Evolutionary conservation across 2,888 invertebrate species (phyloP).

Genomic region (Caenorhabditis wallacei): DNA sequence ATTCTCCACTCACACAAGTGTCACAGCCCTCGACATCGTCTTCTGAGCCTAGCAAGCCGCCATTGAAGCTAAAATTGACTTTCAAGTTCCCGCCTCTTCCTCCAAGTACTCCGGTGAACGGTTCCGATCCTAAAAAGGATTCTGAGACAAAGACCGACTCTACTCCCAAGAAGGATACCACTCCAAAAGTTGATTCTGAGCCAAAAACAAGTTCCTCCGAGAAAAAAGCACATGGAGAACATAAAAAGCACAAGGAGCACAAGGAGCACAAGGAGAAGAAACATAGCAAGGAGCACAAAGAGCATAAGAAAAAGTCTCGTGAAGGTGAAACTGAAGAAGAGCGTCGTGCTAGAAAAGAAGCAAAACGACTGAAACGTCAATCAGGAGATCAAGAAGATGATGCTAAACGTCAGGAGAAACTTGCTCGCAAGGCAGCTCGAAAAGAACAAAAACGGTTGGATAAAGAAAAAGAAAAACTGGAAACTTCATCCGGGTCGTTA

Average conservation of each 20-base stretch:
- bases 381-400: slow-evolving; percentile 29
- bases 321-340: slow-evolving; percentile 54
- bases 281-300: slow-evolving; percentile 22
- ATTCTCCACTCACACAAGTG: not conserved
- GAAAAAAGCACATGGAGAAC: not conserved
- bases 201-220: not conserved
- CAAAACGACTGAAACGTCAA: slow-evolving; percentile 17
- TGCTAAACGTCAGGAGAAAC: slow-evolving; percentile 26
- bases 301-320: slow-evolving; percentile 34
- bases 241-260: not conserved
- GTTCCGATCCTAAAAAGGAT: not conserved
- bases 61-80: not conserved
- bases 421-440: slow-evolving; percentile 30
- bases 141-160: too few relatives aligned
- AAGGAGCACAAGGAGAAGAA: slow-evolving; percentile 18
- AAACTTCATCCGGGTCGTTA: too few relatives aligned
- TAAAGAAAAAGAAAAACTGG: slow-evolving; percentile 1
- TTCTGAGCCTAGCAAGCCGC: not conserved
- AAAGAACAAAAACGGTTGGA: slow-evolving; percentile 37
- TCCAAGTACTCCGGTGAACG: not conserved
- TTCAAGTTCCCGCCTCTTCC: not conserved
- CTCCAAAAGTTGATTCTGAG: too few relatives aligned
- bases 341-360: slow-evolving; percentile 32
- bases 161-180: too few relatives aligned
- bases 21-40: not conserved